These are phyloP conservation scores for Cottus gobio DNA, from an alignment of 2,113 vertebrate species.

Conservation along the genomic window DNA sequence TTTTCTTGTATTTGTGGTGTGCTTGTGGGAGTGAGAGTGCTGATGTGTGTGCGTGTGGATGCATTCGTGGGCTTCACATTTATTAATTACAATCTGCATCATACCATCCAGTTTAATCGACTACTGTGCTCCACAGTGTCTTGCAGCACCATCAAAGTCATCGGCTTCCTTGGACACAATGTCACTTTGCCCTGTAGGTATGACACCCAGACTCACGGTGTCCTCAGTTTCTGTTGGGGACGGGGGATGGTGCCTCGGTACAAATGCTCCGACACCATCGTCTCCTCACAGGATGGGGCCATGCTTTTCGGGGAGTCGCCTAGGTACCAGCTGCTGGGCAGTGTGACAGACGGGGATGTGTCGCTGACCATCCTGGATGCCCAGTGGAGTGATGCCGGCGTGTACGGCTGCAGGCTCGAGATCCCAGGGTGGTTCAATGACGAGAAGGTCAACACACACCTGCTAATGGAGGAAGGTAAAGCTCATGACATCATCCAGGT, in stretches of 20 bases:
- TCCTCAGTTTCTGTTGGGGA: slow-evolving; percentile 84
- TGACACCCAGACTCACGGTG: neutral
- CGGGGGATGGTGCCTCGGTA: slow-evolving; percentile 56
- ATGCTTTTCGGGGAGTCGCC: neutral
- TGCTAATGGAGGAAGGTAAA: slow-evolving; percentile 63
- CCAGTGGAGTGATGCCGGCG: slow-evolving; percentile 74
- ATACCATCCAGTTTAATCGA: neutral
- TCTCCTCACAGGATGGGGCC: slow-evolving; percentile 67
- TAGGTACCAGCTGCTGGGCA: slow-evolving; percentile 78
- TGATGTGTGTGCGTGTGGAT: neutral
- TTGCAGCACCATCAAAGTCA: slow-evolving; percentile 48
- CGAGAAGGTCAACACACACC: slow-evolving; percentile 25
- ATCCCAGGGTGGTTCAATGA: slow-evolving; percentile 85
- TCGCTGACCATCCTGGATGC: slow-evolving; percentile 82
- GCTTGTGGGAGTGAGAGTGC: slow-evolving; percentile 25
- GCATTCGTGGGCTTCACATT: neutral
- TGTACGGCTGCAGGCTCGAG: slow-evolving; percentile 87
- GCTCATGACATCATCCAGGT: neutral
- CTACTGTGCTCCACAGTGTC: slow-evolving; percentile 44
- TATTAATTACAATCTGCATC: neutral
- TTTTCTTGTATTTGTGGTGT: slow-evolving; percentile 22
- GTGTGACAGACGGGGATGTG: slow-evolving; percentile 62
- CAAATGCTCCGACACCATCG: slow-evolving; percentile 69
- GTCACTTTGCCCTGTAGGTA: slow-evolving; percentile 84
- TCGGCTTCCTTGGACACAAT: slow-evolving; percentile 72